Evolutionary conservation across 2,888 invertebrate genomes (phyloP), one percentile per base, ranked within the genome.

Genomic region (Sphaerophoria rueppellii): DNA sequence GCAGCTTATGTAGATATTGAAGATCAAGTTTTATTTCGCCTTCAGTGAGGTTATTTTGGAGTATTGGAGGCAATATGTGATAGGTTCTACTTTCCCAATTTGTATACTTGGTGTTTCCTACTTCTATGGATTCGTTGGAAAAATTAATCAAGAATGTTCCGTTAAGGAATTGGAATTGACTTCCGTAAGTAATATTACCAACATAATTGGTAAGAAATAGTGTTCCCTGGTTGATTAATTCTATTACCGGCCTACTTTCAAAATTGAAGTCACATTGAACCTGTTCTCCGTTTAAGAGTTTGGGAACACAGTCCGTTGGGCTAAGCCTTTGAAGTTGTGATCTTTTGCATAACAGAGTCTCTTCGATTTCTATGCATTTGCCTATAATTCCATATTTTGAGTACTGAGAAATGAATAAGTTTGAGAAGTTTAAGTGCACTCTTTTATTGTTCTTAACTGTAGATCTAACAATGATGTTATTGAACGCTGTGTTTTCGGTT

Each of bases 391-490:
- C 69, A 24, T 12, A 14, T 6, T 24, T 52, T 7, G 16, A 6
- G 16, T 14, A 55, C 6, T 76, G 75, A 9, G 82, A 86, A 60
- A 82, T 32, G 37, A 86, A 54, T 14, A 82, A 24, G 34, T 79
- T 82, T 12, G 61, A 69, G 57, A 76, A 80, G 1, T 35, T 60
- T 0, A 86, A 34, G 16, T 85, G 67, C 32, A 86, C 65, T 63
- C 74, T 63, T 40, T 80, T 82, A 43, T 67, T 75, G 43, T 82
- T 58, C 48, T 60, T 78, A 35, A 83, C 50, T 46, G 78, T 82
- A 55, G 83, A 74, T 11, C 82, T 70, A 34, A 86, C 7, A 11
- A 87, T 55, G 32, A 86, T 58, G 46, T 80, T 85, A 24, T 85
- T 86, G 57, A 74, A 87, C 6, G 69, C 9, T 11, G 69, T 79